Base-by-base conservation (phyloP, 1,140 invertebrate genomes). In the Glomeris maerens region DNA sequence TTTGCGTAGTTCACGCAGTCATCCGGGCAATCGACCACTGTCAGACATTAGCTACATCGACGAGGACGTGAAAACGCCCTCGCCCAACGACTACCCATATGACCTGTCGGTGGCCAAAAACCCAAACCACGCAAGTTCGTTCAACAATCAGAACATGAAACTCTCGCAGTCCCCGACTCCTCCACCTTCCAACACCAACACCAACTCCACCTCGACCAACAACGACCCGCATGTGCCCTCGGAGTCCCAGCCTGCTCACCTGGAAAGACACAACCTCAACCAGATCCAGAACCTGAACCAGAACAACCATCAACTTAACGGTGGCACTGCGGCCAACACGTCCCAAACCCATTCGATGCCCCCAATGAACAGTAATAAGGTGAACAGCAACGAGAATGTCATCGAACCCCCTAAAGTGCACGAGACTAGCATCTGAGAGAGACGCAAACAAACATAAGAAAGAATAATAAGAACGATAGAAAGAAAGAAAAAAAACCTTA, bases 31-130 rank as follows among this genome's bases (percentile, higher is more conserved):
- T 31, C 74, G 81, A 66, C 81, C 84, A 66, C 72, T 85, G 57
- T 80, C 80, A 62, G 90, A 92, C 77, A 84, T 90, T 77, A 84
- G 81, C 66, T 90, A 83, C 77, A 89, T 89, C 70, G 86, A 89
- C 74, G 85, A 84, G 71, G 85, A 89, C 68, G 73, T 65, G 70
- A 70, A 77, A 76, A 69, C 67, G 53, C 68, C 70, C 57, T 72
- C 73, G 57, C 71, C 67, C 57, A 54, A 52, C 44, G 58, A 59
- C 45, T 56, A 56, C 44, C 55, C 57, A 20, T 60, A 57, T 44
- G 56, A 57, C 22, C 44, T 49, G 27, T 4, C 45, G 5, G 27
- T 36, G 2, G n/a, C 41, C 3, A 50, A 50, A 50, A 44, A 50
- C 25, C 4, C 49, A n/a, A n/a, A n/a, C n/a, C n/a, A n/a, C 5